Evolutionary conservation across 2,113 vertebrate genomes (phyloP), one percentile per base, ranked within the genome.

Genomic region (Gorsachius goisagi): DNA sequence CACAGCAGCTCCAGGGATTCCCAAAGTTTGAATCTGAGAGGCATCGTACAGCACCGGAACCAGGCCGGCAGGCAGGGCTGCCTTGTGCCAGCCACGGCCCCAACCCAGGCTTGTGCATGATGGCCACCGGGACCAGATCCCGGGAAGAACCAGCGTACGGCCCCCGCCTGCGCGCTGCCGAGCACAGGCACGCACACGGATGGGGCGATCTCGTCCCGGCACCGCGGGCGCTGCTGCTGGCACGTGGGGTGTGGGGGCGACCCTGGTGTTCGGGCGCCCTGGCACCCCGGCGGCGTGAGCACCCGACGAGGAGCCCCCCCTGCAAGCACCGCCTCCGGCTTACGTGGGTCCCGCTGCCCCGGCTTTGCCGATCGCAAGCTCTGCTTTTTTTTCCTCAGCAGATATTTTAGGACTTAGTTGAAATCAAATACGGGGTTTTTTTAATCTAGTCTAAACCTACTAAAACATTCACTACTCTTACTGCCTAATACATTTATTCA

Each of bases 401-500:
- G 87, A 71, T 97, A 95, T 97, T 96, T 97, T 96, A 97, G 95
- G 94, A 95, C 30, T 95, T 94, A 59, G 91, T 60, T 88, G 85
- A 96, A 97, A 97, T 87, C 90, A 95, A 97, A 91, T 84, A 77
- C 47, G 79, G 90, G 68, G 66, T 78, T 89, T 86, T 82, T 89
- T 93, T 90, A 78, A 93, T 60, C 75, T 95, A 97, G 90, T 97
- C 88, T 78, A 97, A 97, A 97, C 92, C 89, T 97, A 94, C 94
- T 95, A 97, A 97, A 98, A 97, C 95, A 97, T 97, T 97, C 93
- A 97, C 97, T 89, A 89, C 91, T 84, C 85, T 85, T 90, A 79
- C 95, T 89, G 92, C 92, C 94, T 98, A 97, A 97, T 97, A 41
- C 93, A 97, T 97, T 97, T 97, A 97, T 97, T 98, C 96, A 97